Conservation (phyloP, 2,113 vertebrate genomes). For the Phylloscopus whistleri region DNA sequence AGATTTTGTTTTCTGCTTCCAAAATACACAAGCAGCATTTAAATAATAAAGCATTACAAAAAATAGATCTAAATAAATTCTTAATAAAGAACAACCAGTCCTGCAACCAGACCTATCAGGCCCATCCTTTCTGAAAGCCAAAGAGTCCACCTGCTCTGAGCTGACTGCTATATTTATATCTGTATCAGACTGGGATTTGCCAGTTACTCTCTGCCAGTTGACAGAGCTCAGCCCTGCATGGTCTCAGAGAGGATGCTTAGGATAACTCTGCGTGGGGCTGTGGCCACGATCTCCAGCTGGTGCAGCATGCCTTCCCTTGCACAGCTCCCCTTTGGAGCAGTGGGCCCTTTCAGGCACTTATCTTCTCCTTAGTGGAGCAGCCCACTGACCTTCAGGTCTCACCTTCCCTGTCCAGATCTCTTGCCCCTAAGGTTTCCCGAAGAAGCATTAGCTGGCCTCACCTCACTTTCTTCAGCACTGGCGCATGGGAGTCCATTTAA, state of each 20-base stretch:
- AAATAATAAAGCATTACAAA: background rate
- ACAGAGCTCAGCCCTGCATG: background rate
- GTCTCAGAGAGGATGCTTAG: background rate
- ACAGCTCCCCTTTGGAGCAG: background rate
- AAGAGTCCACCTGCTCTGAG: slow-evolving; percentile 38
- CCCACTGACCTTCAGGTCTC: background rate
- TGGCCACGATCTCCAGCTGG: background rate
- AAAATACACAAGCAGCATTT: background rate
- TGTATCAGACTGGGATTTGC: slow-evolving; percentile 13
- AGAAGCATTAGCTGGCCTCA: background rate
- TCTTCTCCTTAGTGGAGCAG: background rate
- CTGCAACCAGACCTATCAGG: background rate
- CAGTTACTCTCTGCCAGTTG: slow-evolving; percentile 4
- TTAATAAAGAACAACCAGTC: background rate
- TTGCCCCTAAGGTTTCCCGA: background rate
- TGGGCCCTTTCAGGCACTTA: background rate
- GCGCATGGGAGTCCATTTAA: background rate
- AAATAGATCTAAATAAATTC: background rate
- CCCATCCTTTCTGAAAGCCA: background rate
- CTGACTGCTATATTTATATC: slow-evolving; percentile 36
- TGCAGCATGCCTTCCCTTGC: background rate
- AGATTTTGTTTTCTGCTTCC: background rate
- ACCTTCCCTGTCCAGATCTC: background rate
- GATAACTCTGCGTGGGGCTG: background rate
- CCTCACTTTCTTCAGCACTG: background rate